Percentiles rank a stretch among this genome's conserved stretches.
phyloP scores from a whole-genome alignment of 1,140 invertebrate genomes.

The Pararge aegeria region DNA sequence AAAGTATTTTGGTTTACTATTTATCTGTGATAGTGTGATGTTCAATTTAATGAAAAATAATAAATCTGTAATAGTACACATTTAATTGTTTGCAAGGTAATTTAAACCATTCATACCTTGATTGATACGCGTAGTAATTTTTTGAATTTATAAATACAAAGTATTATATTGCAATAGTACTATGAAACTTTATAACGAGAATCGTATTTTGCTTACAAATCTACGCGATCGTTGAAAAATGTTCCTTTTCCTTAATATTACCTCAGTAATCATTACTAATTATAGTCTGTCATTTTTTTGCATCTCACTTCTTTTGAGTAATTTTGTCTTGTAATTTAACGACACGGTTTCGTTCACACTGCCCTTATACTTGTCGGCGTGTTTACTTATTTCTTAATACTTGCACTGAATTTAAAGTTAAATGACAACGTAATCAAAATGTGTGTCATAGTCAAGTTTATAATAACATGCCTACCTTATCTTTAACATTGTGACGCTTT shows the following conservation, averaged over 20 bases:
- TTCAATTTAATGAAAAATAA: too few relatives aligned
- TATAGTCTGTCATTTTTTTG: constrained; percentile 21
- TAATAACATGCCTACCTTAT: not conserved
- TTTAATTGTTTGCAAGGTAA: too few relatives aligned
- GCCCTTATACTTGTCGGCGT: not conserved
- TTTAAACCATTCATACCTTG: too few relatives aligned
- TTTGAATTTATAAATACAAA: too few relatives aligned
- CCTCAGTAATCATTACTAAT: constrained; percentile 22
- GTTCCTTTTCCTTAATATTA: constrained; percentile 20
- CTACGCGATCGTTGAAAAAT: not conserved
- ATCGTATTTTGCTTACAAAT: not conserved
- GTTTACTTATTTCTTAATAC: constrained; percentile 1
- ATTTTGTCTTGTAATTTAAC: constrained; percentile 1
- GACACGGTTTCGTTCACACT: constrained; percentile 1
- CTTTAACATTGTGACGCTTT: too few relatives aligned
- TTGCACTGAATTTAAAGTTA: not conserved
- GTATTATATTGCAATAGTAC: too few relatives aligned
- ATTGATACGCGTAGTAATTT: too few relatives aligned
- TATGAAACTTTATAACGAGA: too few relatives aligned
- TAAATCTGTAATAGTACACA: too few relatives aligned
- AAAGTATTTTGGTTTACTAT: too few relatives aligned
- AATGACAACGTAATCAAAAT: not conserved
- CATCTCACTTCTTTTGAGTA: constrained; percentile 13
- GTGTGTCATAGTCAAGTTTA: not conserved
- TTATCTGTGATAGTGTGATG: too few relatives aligned